phyloP scores from a whole-genome alignment of 53 echinoderm and acorn worm species.

The Astropecten irregularis region DNA sequence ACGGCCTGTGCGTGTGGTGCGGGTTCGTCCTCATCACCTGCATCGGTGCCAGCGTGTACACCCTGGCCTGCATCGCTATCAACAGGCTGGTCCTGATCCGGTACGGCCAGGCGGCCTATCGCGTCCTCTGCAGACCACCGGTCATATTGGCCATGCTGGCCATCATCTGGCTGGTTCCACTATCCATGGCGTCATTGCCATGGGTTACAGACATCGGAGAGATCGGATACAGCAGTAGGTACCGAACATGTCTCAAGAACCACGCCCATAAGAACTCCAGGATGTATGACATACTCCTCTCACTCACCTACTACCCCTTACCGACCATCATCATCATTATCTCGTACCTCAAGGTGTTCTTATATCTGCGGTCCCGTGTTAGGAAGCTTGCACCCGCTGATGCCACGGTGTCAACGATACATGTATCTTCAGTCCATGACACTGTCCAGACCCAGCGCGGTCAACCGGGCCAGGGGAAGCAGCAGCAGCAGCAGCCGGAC shows the following conservation, averaged over 20 bases:
- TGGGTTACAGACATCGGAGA: constrained; percentile 44
- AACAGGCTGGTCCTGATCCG: constrained; percentile 50
- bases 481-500: neutral
- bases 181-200: constrained; percentile 26
- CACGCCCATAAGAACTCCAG: constrained; percentile 13
- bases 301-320: constrained; percentile 30
- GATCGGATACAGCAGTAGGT: constrained; percentile 55
- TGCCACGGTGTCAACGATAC: neutral
- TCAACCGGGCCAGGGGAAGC: neutral
- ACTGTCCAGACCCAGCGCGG: neutral
- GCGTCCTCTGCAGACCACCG: neutral
- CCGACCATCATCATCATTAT: constrained; percentile 40
- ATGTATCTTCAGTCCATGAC: neutral
- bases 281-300: constrained; percentile 36
- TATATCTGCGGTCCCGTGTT: constrained; percentile 29
- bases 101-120: constrained; percentile 14
- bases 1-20: constrained; percentile 43
- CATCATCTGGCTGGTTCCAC: constrained; percentile 31
- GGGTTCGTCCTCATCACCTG: constrained; percentile 56
- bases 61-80: constrained; percentile 53
- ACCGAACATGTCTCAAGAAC: constrained; percentile 46
- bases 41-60: constrained; percentile 53
- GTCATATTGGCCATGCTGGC: neutral
- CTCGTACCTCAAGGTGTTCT: constrained; percentile 30
- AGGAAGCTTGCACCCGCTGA: constrained; percentile 19